phyloP scores from a whole-genome alignment of 2,888 invertebrate genomes.

The Argyra leucocephala region DNA sequence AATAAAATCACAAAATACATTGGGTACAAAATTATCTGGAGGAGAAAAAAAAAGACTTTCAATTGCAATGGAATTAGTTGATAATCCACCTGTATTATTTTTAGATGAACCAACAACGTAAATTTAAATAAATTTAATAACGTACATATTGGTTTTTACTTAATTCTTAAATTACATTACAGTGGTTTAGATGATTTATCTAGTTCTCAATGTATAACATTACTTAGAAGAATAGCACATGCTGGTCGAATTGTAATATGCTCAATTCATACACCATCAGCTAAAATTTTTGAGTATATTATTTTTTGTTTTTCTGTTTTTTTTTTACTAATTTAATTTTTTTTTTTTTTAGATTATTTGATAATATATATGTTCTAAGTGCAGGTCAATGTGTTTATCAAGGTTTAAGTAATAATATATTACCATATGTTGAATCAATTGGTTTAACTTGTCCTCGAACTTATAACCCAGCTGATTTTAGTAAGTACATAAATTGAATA shows the following conservation, averaged over 20 bases:
- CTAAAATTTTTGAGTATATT: slow-evolving; percentile 67
- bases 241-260: slow-evolving; percentile 87
- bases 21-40: slow-evolving; percentile 69
- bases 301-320: too few relatives aligned
- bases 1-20: slow-evolving; percentile 60
- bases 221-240: slow-evolving; percentile 73
- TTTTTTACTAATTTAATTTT: neutral
- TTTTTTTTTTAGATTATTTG: slow-evolving; percentile 54
- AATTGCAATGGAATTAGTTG: slow-evolving; percentile 79
- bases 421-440: slow-evolving; percentile 68
- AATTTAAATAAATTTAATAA: slow-evolving; percentile 27
- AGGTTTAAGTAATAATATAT: slow-evolving; percentile 66
- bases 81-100: slow-evolving; percentile 91
- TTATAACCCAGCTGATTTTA: slow-evolving; percentile 93
- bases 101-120: slow-evolving; percentile 95
- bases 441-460: slow-evolving; percentile 80
- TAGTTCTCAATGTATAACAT: slow-evolving; percentile 75
- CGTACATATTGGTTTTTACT: neutral
- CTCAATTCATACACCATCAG: slow-evolving; percentile 94
- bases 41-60: slow-evolving; percentile 90
- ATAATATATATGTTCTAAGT: slow-evolving; percentile 80
- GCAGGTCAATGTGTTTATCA: slow-evolving; percentile 85
- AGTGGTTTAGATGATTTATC: slow-evolving; percentile 88
- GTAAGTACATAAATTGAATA: slow-evolving; percentile 49
- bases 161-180: slow-evolving; percentile 30